Evolutionary conservation across 2,113 vertebrate genomes (phyloP).

Genomic region (Brienomyrus longianalis): DNA sequence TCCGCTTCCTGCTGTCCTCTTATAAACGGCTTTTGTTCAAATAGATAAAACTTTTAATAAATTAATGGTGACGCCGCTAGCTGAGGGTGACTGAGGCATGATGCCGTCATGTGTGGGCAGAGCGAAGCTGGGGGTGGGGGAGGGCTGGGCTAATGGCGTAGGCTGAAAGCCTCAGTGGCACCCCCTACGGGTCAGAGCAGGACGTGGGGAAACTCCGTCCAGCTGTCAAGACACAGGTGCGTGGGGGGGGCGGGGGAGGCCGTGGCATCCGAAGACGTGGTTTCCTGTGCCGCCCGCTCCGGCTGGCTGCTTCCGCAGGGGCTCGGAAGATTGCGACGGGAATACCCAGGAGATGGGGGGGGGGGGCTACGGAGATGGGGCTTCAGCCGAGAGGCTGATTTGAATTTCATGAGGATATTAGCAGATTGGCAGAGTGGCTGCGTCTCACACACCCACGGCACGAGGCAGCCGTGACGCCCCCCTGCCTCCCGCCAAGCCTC

Average conservation of each 20-base stretch:
- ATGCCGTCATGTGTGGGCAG: not conserved
- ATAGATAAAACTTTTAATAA: constrained; percentile 28
- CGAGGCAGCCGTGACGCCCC: not conserved
- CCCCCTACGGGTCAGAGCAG: not conserved
- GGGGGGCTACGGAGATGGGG: not conserved
- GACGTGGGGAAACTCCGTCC: not conserved
- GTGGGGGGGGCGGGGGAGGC: not conserved
- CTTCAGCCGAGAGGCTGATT: not conserved
- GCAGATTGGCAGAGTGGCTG: constrained; percentile 3
- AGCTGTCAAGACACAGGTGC: not conserved
- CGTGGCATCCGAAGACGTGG: not conserved
- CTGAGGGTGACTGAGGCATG: not conserved
- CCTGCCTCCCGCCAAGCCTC: not conserved
- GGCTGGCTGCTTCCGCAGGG: not conserved
- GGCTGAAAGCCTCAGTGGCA: not conserved
- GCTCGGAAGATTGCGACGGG: not conserved
- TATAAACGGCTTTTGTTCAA: constrained; percentile 30
- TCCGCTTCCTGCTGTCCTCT: constrained; percentile 55
- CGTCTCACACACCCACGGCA: not conserved
- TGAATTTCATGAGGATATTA: constrained; percentile 11
- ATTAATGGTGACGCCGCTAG: constrained; percentile 13
- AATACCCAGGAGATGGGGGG: not conserved
- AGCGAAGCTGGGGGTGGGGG: not conserved
- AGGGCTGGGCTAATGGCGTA: not conserved
- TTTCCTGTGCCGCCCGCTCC: not conserved